phyloP scores from a whole-genome alignment of 2,113 vertebrate species.

The Phycodurus eques region DNA sequence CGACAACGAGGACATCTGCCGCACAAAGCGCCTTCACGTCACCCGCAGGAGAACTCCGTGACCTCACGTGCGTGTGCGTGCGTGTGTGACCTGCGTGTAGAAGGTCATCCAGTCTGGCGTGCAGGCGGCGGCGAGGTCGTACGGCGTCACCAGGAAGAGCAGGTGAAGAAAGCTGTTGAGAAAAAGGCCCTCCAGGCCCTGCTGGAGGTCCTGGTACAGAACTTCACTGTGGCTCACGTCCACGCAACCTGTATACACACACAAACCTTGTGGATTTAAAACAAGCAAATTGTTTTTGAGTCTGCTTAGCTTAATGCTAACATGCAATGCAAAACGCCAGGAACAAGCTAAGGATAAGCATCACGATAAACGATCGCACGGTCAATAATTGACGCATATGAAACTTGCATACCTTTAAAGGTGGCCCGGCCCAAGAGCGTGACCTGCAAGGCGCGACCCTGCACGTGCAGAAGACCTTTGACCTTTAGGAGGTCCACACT shows the following conservation, averaged over 20 bases:
- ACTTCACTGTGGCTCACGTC: conserved; percentile 80
- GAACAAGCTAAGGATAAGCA: no score
- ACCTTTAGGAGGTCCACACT: conserved; percentile 73
- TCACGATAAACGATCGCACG: no score
- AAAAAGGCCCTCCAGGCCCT: conserved; percentile 86
- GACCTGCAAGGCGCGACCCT: conserved; percentile 64
- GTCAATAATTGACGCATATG: no score
- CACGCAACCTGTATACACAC: conserved; percentile 78
- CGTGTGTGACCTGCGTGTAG: conserved; percentile 80
- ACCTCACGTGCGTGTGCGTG: no score
- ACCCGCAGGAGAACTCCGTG: background rate
- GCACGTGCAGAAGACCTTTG: conserved; percentile 75
- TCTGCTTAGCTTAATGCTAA: no score
- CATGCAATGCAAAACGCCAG: no score
- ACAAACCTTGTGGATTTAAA: background rate
- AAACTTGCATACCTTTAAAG: conserved; percentile 78
- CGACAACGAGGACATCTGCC: conserved; percentile 83
- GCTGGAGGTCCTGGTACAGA: conserved; percentile 85
- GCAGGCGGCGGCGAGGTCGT: conserved; percentile 79
- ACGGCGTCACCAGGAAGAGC: conserved; percentile 87
- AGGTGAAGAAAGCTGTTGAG: conserved; percentile 89
- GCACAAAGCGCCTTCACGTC: no score
- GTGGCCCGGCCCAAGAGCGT: conserved; percentile 86
- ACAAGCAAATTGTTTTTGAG: no score
- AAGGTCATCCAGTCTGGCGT: conserved; percentile 92